Conservation (phyloP, 2,113 vertebrate genomes). For the Erinaceus europaeus region DNA sequence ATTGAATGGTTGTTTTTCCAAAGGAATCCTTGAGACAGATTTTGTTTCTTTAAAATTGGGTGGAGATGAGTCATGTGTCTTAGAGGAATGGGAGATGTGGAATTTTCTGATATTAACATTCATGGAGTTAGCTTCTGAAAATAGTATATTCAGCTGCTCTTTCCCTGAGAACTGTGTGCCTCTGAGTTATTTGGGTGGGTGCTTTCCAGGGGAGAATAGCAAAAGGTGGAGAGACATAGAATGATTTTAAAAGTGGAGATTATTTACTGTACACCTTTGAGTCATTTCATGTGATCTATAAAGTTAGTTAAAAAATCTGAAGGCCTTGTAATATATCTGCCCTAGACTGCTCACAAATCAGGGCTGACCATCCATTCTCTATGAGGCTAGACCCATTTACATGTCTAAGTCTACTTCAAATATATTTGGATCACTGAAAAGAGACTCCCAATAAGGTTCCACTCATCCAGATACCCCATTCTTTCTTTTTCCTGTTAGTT, state of each 20-base stretch:
- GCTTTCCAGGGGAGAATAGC: conserved; percentile 26
- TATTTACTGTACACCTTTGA: neutral
- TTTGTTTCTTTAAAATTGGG: conserved; percentile 80
- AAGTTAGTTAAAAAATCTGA: neutral
- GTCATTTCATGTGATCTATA: neutral
- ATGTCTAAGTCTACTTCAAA: neutral
- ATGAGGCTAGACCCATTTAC: neutral
- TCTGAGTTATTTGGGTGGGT: conserved; percentile 36
- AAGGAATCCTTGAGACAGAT: conserved; percentile 81
- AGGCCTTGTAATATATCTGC: neutral
- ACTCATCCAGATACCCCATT: neutral
- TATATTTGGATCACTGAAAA: neutral
- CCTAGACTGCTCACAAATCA: neutral
- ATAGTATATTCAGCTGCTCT: neutral
- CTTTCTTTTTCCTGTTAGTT: neutral
- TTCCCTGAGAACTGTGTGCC: neutral
- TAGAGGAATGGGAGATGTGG: conserved; percentile 59
- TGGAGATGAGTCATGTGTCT: conserved; percentile 62
- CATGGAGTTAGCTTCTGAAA: conserved; percentile 27
- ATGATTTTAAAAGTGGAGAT: conserved; percentile 24
- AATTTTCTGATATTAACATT: conserved; percentile 51
- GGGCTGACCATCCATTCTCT: rapidly evolving
- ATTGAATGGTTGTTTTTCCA: conserved; percentile 79
- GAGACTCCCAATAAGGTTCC: neutral
- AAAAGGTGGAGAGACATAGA: conserved; percentile 24